A percentile compares a stretch with the other conserved stretches of the same genome.
phyloP scores from a whole-genome alignment of 1,140 invertebrate species.

The Drosophila eugracilis region DNA sequence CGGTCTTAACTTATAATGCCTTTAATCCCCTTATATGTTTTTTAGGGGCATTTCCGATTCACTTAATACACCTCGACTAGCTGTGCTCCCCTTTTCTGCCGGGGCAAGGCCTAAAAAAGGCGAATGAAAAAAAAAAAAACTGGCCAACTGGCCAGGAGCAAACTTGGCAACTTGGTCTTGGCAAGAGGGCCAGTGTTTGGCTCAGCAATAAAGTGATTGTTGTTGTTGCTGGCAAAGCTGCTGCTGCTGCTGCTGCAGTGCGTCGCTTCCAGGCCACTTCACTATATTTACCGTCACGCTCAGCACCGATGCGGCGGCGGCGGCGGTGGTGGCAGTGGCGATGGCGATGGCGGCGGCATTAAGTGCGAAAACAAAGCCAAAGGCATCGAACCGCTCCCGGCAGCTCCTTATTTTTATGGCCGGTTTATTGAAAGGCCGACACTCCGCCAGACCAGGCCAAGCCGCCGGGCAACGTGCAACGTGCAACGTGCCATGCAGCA shows the following conservation, averaged over 20 bases:
- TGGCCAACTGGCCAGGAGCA: slow-evolving; percentile 19
- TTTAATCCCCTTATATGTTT: neutral
- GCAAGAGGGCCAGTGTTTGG: slow-evolving; percentile 61
- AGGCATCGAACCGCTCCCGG: slow-evolving; percentile 41
- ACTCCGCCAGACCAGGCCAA: slow-evolving; percentile 22
- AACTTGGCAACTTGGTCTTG: slow-evolving; percentile 49
- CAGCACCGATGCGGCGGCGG: too few species aligned
- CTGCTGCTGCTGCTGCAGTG: slow-evolving; percentile 20
- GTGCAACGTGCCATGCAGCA: slow-evolving; percentile 18
- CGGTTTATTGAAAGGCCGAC: slow-evolving; percentile 68
- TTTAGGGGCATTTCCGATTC: slow-evolving; percentile 9
- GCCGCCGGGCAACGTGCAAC: slow-evolving; percentile 2
- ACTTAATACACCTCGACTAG: too few species aligned
- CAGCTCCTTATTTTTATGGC: slow-evolving; percentile 63
- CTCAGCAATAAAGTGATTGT: slow-evolving; percentile 40
- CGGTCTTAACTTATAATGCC: neutral
- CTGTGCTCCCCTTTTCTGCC: neutral
- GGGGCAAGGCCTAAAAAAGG: slow-evolving; percentile 3
- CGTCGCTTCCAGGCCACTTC: slow-evolving; percentile 76
- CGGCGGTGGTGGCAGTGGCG: too few species aligned
- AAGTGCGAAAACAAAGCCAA: slow-evolving; percentile 65
- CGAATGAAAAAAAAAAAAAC: slow-evolving; percentile 2
- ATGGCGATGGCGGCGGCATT: slow-evolving; percentile 33
- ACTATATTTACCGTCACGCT: slow-evolving; percentile 71
- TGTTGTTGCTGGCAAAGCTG: slow-evolving; percentile 25